Evolutionary conservation across 1,140 invertebrate species (phyloP).

Genomic region (Trypoxylus dichotomus): DNA sequence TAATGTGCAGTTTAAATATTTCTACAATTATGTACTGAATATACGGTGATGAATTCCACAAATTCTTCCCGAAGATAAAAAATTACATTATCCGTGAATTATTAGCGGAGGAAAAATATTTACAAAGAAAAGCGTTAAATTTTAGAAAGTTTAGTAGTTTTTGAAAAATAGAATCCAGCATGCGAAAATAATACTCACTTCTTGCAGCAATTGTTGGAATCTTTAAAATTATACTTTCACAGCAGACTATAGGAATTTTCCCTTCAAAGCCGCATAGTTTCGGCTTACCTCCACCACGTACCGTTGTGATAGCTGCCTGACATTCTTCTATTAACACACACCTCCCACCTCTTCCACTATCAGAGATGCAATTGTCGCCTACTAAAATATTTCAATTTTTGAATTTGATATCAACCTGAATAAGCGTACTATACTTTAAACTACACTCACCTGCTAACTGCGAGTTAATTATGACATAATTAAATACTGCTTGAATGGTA

Average conservation of each 20-base stretch:
- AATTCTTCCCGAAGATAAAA: too few species aligned
- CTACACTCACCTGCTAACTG: not conserved
- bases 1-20: too few species aligned
- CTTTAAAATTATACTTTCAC: not conserved
- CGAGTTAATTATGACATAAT: not conserved
- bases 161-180: not conserved
- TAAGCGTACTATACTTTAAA: not conserved
- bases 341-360: not conserved
- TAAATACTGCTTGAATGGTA: too few species aligned
- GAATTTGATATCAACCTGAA: not conserved
- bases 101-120: not conserved
- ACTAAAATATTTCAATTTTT: not conserved
- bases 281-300: not conserved
- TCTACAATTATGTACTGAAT: too few species aligned
- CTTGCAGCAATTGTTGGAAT: not conserved
- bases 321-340: not conserved
- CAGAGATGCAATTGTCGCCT: not conserved
- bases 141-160: not conserved
- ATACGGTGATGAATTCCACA: too few species aligned
- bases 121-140: not conserved
- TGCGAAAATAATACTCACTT: not conserved
- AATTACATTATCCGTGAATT: too few species aligned
- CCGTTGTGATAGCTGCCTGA: not conserved
- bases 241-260: not conserved
- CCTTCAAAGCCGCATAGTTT: not conserved